Percentiles rank a stretch among this genome's conserved stretches.
Conservation (phyloP, 1,140 invertebrate species). For the Aporrectodea caliginosa region DNA sequence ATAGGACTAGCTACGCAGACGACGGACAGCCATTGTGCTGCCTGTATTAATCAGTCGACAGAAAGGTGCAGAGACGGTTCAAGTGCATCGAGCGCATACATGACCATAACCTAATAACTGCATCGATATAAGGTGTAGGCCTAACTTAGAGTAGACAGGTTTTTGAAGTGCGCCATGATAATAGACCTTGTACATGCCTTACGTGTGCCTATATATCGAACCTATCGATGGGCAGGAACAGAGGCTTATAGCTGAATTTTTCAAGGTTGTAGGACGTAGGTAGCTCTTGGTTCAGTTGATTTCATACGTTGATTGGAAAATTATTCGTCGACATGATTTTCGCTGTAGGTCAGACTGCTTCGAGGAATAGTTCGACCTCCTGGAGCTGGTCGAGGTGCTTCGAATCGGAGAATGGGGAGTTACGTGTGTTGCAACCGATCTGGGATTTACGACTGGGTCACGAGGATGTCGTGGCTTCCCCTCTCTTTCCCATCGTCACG, state of each 20-base stretch:
- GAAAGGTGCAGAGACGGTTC: no score
- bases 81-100: no score
- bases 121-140: no score
- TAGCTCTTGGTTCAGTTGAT: not conserved
- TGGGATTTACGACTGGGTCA: constrained; percentile 54
- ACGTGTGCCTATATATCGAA: not conserved
- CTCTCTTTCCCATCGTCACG: constrained; percentile 55
- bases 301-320: not conserved
- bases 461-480: constrained; percentile 52
- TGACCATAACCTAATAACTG: no score
- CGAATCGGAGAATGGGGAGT: constrained; percentile 16
- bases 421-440: constrained; percentile 48
- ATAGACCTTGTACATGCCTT: not conserved
- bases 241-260: no score
- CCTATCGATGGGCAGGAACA: no score
- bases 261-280: no score
- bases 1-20: no score
- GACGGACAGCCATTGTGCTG: no score
- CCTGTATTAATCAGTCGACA: no score
- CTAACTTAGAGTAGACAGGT: no score
- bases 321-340: not conserved
- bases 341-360: not conserved
- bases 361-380: not conserved
- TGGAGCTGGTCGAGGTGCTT: not conserved
- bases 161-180: no score